Conservation (phyloP, 2,888 invertebrate species). For the Aphodius sticticus region DNA sequence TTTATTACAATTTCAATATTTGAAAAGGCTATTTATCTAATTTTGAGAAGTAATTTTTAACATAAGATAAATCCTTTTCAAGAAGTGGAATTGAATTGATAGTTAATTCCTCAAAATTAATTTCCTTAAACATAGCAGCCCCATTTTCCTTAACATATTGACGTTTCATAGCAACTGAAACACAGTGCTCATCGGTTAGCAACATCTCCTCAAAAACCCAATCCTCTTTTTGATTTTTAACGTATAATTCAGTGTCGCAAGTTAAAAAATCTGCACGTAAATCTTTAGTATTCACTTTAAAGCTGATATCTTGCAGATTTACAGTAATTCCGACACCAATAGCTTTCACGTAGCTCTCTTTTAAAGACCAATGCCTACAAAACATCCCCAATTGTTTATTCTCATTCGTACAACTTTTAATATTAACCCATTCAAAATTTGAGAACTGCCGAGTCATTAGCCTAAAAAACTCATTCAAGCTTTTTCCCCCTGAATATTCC, state of each 20-base stretch:
- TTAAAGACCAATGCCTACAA: slow-evolving; percentile 91
- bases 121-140: slow-evolving; percentile 60
- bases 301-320: slow-evolving; percentile 79
- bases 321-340: slow-evolving; percentile 85
- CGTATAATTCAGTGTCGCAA: slow-evolving; percentile 72
- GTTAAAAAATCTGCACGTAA: slow-evolving; percentile 61
- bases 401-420: slow-evolving; percentile 67
- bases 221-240: slow-evolving; percentile 64
- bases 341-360: slow-evolving; percentile 95
- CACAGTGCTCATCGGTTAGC: slow-evolving; percentile 78
- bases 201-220: slow-evolving; percentile 89
- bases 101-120: slow-evolving; percentile 70
- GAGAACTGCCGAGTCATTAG: slow-evolving; percentile 90
- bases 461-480: slow-evolving; percentile 82
- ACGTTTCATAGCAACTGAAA: slow-evolving; percentile 73
- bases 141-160: slow-evolving; percentile 40
- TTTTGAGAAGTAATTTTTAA: slow-evolving; percentile 50
- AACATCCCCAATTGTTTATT: slow-evolving; percentile 78
- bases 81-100: slow-evolving; percentile 62
- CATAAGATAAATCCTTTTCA: slow-evolving; percentile 65
- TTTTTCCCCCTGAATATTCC: slow-evolving; percentile 75
- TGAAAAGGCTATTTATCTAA: slow-evolving; percentile 10
- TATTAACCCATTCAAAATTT: slow-evolving; percentile 78
- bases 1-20: slow-evolving; percentile 12
- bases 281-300: slow-evolving; percentile 68